phyloP scores from a whole-genome alignment of 1,140 invertebrate genomes.

The Zaprionus ornatus region DNA sequence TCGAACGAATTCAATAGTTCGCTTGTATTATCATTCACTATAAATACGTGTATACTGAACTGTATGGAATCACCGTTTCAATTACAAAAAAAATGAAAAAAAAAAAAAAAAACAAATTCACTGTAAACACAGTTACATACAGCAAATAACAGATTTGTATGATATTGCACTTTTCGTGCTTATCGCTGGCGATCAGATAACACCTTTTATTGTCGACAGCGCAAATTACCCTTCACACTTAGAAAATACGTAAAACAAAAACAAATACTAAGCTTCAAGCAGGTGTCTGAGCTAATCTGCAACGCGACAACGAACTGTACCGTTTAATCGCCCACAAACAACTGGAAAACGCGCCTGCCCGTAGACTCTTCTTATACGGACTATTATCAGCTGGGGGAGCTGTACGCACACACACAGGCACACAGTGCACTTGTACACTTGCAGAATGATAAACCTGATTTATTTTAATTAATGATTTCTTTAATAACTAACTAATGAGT shows the following conservation, averaged over 20 bases:
- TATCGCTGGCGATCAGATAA: constrained; percentile 6
- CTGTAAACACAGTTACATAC: background rate
- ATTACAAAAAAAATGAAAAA: too few relatives aligned
- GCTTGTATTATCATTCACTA: too few relatives aligned
- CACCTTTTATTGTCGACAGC: background rate
- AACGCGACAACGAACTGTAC: constrained; percentile 1
- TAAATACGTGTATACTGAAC: too few relatives aligned
- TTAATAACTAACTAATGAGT: too few relatives aligned
- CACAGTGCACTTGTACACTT: background rate
- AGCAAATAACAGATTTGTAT: background rate
- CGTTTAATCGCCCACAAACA: constrained; percentile 6
- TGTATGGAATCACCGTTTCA: too few relatives aligned
- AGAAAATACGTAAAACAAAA: background rate
- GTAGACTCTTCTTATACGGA: constrained; percentile 11
- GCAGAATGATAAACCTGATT: too few relatives aligned
- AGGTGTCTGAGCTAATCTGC: background rate
- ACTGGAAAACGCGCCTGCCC: background rate
- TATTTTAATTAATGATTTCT: too few relatives aligned
- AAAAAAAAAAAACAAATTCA: too few relatives aligned
- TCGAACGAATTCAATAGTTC: background rate
- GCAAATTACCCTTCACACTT: background rate
- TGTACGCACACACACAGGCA: background rate
- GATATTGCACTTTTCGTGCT: constrained; percentile 6
- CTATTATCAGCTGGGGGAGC: constrained; percentile 14
- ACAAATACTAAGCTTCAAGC: background rate